Conservation (phyloP, 2,113 vertebrate genomes). For the Rhizomys pruinosus region DNA sequence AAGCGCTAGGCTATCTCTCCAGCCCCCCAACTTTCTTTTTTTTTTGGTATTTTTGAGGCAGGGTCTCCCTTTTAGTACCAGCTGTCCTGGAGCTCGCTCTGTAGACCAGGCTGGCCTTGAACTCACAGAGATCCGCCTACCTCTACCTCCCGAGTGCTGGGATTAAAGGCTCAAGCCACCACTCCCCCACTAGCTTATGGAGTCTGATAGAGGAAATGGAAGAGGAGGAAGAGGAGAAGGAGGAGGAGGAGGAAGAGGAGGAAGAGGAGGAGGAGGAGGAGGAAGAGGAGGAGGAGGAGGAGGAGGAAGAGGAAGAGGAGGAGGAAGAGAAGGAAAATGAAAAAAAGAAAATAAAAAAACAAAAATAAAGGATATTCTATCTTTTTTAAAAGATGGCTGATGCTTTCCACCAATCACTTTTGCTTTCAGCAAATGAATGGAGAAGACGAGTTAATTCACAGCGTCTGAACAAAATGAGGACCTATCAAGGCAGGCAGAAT, state of each 20-base stretch:
- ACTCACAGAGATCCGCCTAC: no score
- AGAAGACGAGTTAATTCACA: not conserved
- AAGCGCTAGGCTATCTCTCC: no score
- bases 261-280: not conserved
- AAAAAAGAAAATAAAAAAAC: not conserved
- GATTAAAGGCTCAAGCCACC: no score
- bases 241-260: no score
- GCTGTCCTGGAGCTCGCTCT: no score
- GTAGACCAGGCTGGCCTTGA: no score
- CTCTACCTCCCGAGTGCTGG: no score
- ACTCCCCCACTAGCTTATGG: no score
- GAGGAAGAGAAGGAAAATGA: not conserved
- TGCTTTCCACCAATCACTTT: not conserved
- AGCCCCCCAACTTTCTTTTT: no score
- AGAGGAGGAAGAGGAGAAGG: not conserved
- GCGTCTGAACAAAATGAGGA: conserved; percentile 18
- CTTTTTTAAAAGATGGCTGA: not conserved
- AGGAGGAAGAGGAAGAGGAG: not conserved
- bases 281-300: not conserved
- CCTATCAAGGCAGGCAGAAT: not conserved
- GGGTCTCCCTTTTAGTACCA: no score
- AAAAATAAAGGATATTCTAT: not conserved
- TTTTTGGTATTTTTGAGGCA: no score
- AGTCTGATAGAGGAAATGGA: not conserved
- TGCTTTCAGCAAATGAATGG: not conserved